A percentile compares a stretch with the other conserved stretches of the same genome.
phyloP scores from a whole-genome alignment of 2,797 vertebrate species.

The Sylvilagus floridanus region DNA sequence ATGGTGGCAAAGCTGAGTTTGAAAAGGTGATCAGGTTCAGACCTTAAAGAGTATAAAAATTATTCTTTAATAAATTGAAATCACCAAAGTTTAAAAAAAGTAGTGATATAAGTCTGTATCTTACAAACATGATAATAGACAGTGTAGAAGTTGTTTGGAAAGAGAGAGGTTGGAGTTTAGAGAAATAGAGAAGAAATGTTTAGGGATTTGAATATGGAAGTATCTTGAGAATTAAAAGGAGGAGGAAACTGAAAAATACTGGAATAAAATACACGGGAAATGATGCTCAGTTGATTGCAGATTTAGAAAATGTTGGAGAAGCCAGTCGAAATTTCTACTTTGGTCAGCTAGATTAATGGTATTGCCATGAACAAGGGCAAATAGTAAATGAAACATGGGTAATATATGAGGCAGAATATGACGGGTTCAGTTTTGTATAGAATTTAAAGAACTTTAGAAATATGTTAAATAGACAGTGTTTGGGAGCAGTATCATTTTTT shows the following conservation, averaged over 20 bases:
- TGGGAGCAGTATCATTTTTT: background rate
- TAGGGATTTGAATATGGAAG: background rate
- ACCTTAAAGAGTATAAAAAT: background rate
- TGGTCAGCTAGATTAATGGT: background rate
- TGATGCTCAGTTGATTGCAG: background rate
- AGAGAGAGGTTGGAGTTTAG: background rate
- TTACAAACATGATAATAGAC: background rate
- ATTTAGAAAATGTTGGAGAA: background rate
- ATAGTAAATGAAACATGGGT: background rate
- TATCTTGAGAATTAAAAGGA: background rate
- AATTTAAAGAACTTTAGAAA: background rate
- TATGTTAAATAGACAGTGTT: background rate
- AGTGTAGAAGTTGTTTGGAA: background rate
- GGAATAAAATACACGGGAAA: background rate
- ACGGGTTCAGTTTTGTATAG: background rate
- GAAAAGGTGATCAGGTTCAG: background rate
- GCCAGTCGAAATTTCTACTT: background rate
- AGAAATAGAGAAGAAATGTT: background rate
- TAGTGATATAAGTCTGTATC: background rate
- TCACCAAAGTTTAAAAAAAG: background rate
- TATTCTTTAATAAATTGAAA: background rate
- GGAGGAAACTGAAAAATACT: background rate
- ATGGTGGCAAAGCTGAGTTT: background rate
- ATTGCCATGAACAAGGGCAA: background rate
- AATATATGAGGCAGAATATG: background rate